A percentile compares a stretch with the other conserved stretches of the same genome.
phyloP scores from a whole-genome alignment of 2,888 invertebrate species.

The Leptogaster cylindrica region DNA sequence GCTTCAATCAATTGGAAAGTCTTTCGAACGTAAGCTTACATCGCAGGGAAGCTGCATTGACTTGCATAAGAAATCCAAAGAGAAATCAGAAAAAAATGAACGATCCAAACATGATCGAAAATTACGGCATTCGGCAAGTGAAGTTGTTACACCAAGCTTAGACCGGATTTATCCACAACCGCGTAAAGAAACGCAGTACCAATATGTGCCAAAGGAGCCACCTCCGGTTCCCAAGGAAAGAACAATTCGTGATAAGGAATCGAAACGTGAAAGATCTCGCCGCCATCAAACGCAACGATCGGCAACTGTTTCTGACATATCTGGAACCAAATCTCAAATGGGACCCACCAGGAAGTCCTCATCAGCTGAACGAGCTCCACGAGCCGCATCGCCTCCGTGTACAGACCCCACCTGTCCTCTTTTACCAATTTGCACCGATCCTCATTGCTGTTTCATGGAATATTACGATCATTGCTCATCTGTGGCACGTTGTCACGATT shows the following conservation, averaged over 20 bases:
- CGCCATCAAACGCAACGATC: constrained; percentile 62
- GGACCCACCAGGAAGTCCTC: constrained; percentile 56
- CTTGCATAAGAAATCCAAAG: constrained; percentile 49
- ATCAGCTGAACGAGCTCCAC: constrained; percentile 60
- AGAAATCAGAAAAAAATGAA: constrained; percentile 43
- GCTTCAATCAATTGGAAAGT: constrained; percentile 57
- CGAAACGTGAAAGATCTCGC: constrained; percentile 61
- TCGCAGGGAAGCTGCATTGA: constrained; percentile 52
- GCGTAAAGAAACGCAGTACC: constrained; percentile 57
- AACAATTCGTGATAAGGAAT: constrained; percentile 57
- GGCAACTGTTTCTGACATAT: constrained; percentile 62
- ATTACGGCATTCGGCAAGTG: constrained; percentile 60
- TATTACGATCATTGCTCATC: constrained; percentile 51
- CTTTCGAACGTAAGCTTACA: constrained; percentile 45
- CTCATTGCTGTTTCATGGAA: constrained; percentile 59
- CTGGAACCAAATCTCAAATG: constrained; percentile 53
- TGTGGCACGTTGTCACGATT: constrained; percentile 50
- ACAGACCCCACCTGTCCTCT: constrained; percentile 61
- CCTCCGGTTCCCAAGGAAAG: constrained; percentile 46
- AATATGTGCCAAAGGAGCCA: constrained; percentile 58
- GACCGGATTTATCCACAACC: constrained; percentile 59
- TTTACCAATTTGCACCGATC: constrained; percentile 61
- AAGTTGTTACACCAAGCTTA: constrained; percentile 56
- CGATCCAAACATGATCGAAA: constrained; percentile 53
- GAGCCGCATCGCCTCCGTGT: constrained; percentile 59